Conservation (phyloP, 1,140 invertebrate genomes). For the Periplaneta americana region DNA sequence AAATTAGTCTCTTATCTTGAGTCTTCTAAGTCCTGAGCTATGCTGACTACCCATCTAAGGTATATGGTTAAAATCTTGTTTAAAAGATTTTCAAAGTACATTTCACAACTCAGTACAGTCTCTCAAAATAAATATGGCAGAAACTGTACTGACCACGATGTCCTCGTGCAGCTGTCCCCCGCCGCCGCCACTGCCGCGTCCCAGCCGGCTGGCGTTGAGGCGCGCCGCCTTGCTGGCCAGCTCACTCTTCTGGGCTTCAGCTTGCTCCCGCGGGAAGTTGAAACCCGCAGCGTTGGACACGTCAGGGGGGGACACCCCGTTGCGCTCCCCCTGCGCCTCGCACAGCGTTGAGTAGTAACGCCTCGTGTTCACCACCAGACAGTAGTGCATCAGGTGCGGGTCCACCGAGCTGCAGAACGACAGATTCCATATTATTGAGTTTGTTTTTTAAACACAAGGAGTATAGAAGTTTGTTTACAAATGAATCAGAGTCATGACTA, state of each 20-base stretch:
- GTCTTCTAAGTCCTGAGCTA: too few species aligned
- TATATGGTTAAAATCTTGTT: too few species aligned
- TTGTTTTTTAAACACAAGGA: too few species aligned
- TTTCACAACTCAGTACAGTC: too few species aligned
- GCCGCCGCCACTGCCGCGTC: not conserved
- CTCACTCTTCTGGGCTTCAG: conserved; percentile 13
- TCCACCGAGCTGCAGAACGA: conserved; percentile 43
- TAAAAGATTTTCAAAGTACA: too few species aligned
- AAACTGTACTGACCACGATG: conserved; percentile 22
- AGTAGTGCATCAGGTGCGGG: conserved; percentile 50
- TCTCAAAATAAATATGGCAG: too few species aligned
- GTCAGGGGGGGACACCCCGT: conserved; percentile 24
- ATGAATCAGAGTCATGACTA: too few species aligned
- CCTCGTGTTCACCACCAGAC: conserved; percentile 47
- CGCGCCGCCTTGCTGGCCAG: conserved; percentile 5
- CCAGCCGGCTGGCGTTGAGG: conserved; percentile 1
- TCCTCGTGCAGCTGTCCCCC: conserved; percentile 16
- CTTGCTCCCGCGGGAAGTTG: conserved; percentile 14
- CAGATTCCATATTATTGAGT: too few species aligned
- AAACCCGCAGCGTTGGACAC: conserved; percentile 21
- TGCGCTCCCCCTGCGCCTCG: conserved; percentile 39
- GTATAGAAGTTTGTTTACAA: too few species aligned
- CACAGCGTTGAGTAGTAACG: conserved; percentile 50
- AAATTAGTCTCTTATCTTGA: too few species aligned
- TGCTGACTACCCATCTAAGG: too few species aligned